Evolutionary conservation across 2,113 vertebrate species (phyloP).

Genomic region (Orthochromis indermauri): DNA sequence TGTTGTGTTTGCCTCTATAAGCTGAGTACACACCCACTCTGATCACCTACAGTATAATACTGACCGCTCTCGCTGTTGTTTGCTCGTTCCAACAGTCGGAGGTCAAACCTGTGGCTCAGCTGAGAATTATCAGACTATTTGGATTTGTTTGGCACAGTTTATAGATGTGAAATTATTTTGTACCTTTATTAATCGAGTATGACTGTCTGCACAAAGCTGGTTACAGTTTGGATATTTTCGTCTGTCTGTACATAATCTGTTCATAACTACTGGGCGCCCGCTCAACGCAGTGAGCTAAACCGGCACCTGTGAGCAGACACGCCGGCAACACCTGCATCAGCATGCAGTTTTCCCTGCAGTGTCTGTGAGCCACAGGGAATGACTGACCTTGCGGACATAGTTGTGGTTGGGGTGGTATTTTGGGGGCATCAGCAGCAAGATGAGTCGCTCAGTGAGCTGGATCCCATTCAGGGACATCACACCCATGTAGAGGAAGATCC

Average conservation of each 20-base stretch:
- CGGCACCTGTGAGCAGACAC: background rate
- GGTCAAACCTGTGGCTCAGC: background rate
- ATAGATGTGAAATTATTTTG: background rate
- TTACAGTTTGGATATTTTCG: background rate
- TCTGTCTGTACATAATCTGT: background rate
- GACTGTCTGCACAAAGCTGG: background rate
- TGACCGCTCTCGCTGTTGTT: background rate
- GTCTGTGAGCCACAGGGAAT: background rate
- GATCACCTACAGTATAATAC: background rate
- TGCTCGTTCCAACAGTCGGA: background rate
- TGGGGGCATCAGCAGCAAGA: constrained; percentile 86
- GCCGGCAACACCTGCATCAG: background rate
- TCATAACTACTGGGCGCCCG: background rate
- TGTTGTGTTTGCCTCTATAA: background rate
- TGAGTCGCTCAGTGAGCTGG: constrained; percentile 86
- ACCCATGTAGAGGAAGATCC: constrained; percentile 92
- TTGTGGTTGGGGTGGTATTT: constrained; percentile 87
- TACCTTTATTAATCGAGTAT: background rate
- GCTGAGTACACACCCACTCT: background rate
- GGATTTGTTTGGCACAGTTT: background rate
- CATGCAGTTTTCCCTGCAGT: background rate
- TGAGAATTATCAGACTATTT: background rate
- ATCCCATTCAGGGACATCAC: constrained; percentile 90
- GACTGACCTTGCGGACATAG: constrained; percentile 82
- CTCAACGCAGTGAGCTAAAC: background rate